These are phyloP conservation scores for Heloderma charlesbogerti DNA, from an alignment of 2,113 vertebrate species.

Conservation along the genomic window DNA sequence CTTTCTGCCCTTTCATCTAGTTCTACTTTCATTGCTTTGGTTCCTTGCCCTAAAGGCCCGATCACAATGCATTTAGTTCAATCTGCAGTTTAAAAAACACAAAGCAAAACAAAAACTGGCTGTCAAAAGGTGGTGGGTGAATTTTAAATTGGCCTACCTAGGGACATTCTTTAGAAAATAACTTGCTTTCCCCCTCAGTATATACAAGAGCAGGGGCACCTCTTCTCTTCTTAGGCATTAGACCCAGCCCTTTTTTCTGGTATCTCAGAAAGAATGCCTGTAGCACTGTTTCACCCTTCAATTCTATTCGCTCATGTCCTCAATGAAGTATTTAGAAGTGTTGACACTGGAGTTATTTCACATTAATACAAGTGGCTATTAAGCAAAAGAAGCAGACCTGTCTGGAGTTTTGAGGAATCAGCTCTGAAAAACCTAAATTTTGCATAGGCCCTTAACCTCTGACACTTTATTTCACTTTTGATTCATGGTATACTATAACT, in stretches of 20 bases:
- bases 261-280: background rate
- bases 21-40: background rate
- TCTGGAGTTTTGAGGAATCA: background rate
- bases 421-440: conserved; percentile 23
- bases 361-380: background rate
- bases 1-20: conserved; percentile 29
- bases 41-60: conserved; percentile 48
- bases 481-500: background rate
- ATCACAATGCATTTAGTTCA: conserved; percentile 51
- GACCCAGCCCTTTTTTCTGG: background rate
- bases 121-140: conserved; percentile 60
- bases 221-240: conserved; percentile 6
- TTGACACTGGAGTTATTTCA: conserved; percentile 3
- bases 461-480: background rate
- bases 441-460: background rate
- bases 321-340: background rate
- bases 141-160: conserved; percentile 42
- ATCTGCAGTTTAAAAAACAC: conserved; percentile 20
- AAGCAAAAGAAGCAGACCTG: conserved; percentile 4
- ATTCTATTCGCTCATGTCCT: background rate
- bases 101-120: conserved; percentile 6
- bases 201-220: conserved; percentile 42
- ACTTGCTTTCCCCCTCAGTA: conserved; percentile 37
- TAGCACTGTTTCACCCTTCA: conserved; percentile 24
- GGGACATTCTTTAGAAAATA: conserved; percentile 37